phyloP scores from a whole-genome alignment of 2,888 invertebrate genomes.

The Perithous albicinctus region DNA sequence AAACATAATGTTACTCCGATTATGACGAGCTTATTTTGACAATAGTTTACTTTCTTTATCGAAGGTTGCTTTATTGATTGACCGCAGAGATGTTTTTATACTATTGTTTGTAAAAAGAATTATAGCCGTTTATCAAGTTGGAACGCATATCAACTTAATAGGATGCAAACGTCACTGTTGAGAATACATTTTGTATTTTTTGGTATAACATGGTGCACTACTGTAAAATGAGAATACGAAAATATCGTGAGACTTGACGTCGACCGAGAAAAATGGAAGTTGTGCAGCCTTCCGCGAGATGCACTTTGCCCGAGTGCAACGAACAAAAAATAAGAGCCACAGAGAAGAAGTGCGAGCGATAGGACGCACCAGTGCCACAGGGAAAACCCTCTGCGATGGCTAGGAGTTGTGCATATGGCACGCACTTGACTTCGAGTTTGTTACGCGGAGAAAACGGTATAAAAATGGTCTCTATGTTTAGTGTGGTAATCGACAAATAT shows the following conservation, averaged over 20 bases:
- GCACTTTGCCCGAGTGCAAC: conserved; percentile 39
- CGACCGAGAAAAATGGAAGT: conserved; percentile 40
- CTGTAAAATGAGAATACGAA: not conserved
- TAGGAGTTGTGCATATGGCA: not conserved
- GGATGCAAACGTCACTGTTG: not conserved
- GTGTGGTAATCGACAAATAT: too few relatives aligned
- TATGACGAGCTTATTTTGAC: too few relatives aligned
- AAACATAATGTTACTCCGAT: too few relatives aligned
- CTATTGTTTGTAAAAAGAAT: too few relatives aligned
- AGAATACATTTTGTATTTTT: not conserved
- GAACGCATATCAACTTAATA: not conserved
- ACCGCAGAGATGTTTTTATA: too few relatives aligned
- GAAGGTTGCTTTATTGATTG: too few relatives aligned
- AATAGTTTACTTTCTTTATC: too few relatives aligned
- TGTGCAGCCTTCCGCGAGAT: conserved; percentile 42
- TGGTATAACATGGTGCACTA: not conserved
- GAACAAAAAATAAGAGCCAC: not conserved
- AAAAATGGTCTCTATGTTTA: too few relatives aligned
- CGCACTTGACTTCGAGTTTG: conserved; percentile 25
- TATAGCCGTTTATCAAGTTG: conserved; percentile 9
- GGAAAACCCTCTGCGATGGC: not conserved
- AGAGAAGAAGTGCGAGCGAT: not conserved
- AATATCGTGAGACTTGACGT: conserved; percentile 3
- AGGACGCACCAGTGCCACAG: not conserved
- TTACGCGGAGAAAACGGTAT: not conserved